Base-by-base conservation (phyloP, 2,797 vertebrate species). In the Mus caroli region DNA sequence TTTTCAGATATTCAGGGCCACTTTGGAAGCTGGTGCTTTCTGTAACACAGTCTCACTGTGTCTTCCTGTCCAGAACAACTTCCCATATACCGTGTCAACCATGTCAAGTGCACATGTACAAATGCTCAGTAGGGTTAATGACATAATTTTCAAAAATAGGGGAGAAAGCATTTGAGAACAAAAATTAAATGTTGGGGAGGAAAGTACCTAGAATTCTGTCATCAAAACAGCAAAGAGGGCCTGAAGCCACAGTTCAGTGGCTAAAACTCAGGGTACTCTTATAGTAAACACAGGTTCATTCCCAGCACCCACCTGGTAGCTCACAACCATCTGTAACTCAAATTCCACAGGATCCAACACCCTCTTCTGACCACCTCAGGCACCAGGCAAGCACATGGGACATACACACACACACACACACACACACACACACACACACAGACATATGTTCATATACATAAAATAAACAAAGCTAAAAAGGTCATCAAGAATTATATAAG, bases 101-200 rank as follows among this genome's bases (percentile, higher is more conserved):
- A 90, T n/a, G 37, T 46, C 34, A 87, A 80, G 34, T 31, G 56
- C 54, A 46, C 76, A 13, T 71, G 73, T 86, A 90, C 86, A 93
- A 78, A 31, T 73, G 43, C 15, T 12, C 88, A 80, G 69, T 75
- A 60, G 43, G 6, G 89, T 64, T 50, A 89, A 83, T 17, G 43
- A 71, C 40, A 40, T 64, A 62, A 96, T 50, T 93, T 96, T 46
- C 34, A 77, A 95, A 95, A 90, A 52, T 34, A 46, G 86, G 64
- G 13, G n/a, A 79, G 13, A 28, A 94, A 78, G 3, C 58, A 89
- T 15, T 15, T 50, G 43, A 96, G 31, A 94, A 95, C 94, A 82
- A 19, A 34, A 76, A 73, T 54, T 73, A 87, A 89, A 94, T 92
- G 43, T 60, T 54, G 22, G 40, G 22, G 20, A 40, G 10, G 75